Evolutionary conservation across 2,888 invertebrate species (phyloP).

Genomic region (Serripes groenlandicus): DNA sequence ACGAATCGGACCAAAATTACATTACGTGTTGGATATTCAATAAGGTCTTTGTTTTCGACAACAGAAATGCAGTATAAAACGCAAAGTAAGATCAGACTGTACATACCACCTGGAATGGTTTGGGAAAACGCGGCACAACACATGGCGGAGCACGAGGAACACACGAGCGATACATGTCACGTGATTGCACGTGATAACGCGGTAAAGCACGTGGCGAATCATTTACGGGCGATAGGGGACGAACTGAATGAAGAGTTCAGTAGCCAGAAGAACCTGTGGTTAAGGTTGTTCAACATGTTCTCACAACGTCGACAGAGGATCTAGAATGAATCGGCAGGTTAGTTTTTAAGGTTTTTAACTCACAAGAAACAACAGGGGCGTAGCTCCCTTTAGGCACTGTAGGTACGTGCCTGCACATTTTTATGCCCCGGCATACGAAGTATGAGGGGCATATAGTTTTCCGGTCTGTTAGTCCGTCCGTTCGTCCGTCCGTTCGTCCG

Average conservation of each 20-base stretch:
- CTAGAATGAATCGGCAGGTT: no score
- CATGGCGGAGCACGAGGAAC: neutral
- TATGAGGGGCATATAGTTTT: no score
- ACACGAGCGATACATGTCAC: neutral
- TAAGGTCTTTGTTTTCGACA: no score
- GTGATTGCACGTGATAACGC: neutral
- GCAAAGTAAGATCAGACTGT: slow-evolving; percentile 1
- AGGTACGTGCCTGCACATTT: no score
- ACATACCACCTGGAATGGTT: neutral
- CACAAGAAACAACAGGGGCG: no score
- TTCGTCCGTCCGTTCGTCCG: no score
- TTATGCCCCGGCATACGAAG: no score
- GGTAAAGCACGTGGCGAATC: slow-evolving; percentile 16
- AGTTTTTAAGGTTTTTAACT: no score
- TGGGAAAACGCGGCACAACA: neutral
- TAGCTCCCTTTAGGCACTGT: no score
- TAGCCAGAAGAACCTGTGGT: neutral
- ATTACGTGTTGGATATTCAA: no score
- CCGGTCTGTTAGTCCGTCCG: no score
- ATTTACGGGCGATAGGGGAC: slow-evolving; percentile 32
- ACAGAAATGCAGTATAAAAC: slow-evolving; percentile 15
- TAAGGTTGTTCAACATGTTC: neutral
- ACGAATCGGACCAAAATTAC: no score
- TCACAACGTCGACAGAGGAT: neutral
- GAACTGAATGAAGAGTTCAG: slow-evolving; percentile 32